Conservation (phyloP, 2,888 invertebrate genomes). For the Penaeus monodon region DNA sequence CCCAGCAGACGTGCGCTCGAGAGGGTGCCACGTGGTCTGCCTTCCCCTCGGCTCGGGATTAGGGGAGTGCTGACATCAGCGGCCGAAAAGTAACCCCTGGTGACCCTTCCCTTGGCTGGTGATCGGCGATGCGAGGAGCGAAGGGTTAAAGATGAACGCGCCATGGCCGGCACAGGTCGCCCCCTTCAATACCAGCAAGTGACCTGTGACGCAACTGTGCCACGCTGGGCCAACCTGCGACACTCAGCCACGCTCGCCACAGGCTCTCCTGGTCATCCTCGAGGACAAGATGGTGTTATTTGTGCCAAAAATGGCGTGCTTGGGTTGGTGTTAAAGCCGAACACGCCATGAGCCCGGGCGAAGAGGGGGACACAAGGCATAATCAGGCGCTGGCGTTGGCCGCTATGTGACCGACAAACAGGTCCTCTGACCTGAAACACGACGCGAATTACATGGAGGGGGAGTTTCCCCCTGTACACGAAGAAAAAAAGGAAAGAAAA, state of each 20-base stretch:
- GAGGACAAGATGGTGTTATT: constrained; percentile 9
- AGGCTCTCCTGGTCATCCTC: not conserved
- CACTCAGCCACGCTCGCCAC: not conserved
- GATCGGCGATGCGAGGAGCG: constrained; percentile 7
- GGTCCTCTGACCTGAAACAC: too few species aligned
- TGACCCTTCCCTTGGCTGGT: not conserved
- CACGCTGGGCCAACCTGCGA: constrained; percentile 1
- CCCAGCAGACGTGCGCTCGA: too few species aligned
- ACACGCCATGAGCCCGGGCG: constrained; percentile 9
- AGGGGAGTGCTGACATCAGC: too few species aligned
- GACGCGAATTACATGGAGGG: too few species aligned
- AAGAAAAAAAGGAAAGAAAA: too few species aligned
- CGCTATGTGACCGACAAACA: too few species aligned
- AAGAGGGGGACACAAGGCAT: not conserved
- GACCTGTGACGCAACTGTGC: constrained; percentile 17
- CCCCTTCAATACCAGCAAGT: constrained; percentile 4
- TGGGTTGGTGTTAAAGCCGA: constrained; percentile 3
- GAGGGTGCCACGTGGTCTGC: not conserved
- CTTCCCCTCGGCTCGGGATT: too few species aligned
- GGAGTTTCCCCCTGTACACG: too few species aligned
- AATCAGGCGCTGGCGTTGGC: too few species aligned
- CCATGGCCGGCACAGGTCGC: constrained; percentile 3
- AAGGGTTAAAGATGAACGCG: constrained; percentile 9
- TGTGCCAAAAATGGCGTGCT: constrained; percentile 5
- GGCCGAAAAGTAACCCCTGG: not conserved